Evolutionary conservation across 2,888 invertebrate species (phyloP).

Genomic region (Nomada hirtipes): DNA sequence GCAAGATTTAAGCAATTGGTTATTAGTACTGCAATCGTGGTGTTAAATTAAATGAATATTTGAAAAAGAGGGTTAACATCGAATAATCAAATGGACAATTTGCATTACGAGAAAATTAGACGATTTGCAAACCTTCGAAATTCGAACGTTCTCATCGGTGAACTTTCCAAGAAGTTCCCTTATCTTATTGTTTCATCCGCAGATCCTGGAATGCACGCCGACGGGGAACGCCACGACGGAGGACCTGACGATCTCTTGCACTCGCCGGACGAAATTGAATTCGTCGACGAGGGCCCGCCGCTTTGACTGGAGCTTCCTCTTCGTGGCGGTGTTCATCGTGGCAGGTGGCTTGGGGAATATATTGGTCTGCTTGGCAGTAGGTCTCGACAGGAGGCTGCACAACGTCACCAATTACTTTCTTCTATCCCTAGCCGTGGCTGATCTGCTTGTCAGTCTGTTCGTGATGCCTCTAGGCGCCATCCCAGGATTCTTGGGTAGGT

Average conservation of each 20-base stretch:
- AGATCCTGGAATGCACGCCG: slow-evolving; percentile 76
- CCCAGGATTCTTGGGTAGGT: slow-evolving; percentile 96
- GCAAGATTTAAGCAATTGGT: neutral
- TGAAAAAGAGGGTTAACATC: no score
- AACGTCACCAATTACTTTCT: slow-evolving; percentile 98
- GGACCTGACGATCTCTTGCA: slow-evolving; percentile 72
- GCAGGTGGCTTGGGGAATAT: slow-evolving; percentile 96
- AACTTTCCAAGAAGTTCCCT: no score
- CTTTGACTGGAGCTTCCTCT: slow-evolving; percentile 92
- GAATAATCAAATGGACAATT: no score
- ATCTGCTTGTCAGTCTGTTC: slow-evolving; percentile 95
- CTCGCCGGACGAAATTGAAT: slow-evolving; percentile 62
- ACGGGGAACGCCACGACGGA: slow-evolving; percentile 58
- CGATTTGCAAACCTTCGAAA: no score
- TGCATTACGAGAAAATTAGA: no score
- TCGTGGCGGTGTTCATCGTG: slow-evolving; percentile 93
- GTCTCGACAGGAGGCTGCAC: slow-evolving; percentile 94
- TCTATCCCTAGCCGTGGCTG: slow-evolving; percentile 96
- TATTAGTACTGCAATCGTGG: neutral
- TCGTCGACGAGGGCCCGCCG: slow-evolving; percentile 59
- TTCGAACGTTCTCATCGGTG: no score
- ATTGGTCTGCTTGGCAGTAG: slow-evolving; percentile 96
- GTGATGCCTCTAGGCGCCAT: slow-evolving; percentile 98
- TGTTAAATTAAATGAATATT: no score
- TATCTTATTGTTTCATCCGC: slow-evolving; percentile 1